Evolutionary conservation across 2,888 invertebrate genomes (phyloP).

Genomic region (Caenorhabditis parvicauda): DNA sequence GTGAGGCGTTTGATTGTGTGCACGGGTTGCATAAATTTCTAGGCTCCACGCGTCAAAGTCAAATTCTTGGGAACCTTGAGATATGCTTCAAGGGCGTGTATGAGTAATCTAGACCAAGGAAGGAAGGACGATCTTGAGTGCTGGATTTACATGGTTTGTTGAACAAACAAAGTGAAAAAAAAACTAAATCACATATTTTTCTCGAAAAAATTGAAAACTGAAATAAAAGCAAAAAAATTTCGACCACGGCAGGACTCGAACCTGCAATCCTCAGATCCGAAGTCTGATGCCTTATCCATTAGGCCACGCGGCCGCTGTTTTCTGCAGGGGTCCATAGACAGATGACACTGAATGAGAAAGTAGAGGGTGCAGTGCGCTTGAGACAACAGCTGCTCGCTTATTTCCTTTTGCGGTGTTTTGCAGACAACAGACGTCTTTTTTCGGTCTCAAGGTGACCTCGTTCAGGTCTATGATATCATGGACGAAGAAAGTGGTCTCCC

Average conservation of each 20-base stretch:
- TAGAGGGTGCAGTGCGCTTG: too few relatives aligned
- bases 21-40: too few relatives aligned
- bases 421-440: too few relatives aligned
- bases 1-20: background rate
- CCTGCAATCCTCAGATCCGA: conserved; percentile 10
- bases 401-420: too few relatives aligned
- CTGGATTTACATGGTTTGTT: conserved; percentile 36
- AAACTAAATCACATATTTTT: too few relatives aligned
- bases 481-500: conserved; percentile 28
- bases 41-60: conserved; percentile 24
- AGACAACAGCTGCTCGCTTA: too few relatives aligned
- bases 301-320: conserved; percentile 5
- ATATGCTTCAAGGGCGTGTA: conserved; percentile 31
- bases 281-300: conserved; percentile 4
- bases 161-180: too few relatives aligned
- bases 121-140: conserved; percentile 38
- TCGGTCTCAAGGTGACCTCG: background rate
- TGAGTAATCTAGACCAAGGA: conserved; percentile 31
- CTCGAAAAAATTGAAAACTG: background rate
- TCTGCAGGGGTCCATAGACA: too few relatives aligned
- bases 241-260: conserved; percentile 15
- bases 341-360: too few relatives aligned
- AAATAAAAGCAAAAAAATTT: too few relatives aligned
- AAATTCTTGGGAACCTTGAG: conserved; percentile 40
- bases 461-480: conserved; percentile 25